Conservation (phyloP, 2,888 invertebrate species). For the Xylota segnis region DNA sequence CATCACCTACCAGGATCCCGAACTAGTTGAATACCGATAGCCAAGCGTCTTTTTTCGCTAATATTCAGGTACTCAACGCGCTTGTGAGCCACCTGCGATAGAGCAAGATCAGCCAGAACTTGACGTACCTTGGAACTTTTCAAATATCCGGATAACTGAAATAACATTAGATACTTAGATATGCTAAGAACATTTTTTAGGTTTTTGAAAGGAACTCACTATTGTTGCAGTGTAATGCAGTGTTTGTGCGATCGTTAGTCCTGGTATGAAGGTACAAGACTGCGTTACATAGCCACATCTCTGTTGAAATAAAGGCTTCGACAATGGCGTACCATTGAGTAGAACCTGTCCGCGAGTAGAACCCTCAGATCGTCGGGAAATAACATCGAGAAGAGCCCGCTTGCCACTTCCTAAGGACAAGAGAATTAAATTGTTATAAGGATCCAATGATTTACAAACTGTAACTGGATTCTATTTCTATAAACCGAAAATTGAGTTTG, state of each 20-base stretch:
- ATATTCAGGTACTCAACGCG: constrained; percentile 93
- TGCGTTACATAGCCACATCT: constrained; percentile 96
- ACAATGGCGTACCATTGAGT: constrained; percentile 94
- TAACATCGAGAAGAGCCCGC: constrained; percentile 96
- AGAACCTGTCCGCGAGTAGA: constrained; percentile 95
- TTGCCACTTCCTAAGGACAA: constrained; percentile 93
- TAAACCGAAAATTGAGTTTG: no score
- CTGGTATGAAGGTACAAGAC: constrained; percentile 92
- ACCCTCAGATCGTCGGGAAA: constrained; percentile 92
- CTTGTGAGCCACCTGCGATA: constrained; percentile 95
- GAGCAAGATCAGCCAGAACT: constrained; percentile 96
- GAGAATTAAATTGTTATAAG: no score
- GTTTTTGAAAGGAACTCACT: constrained; percentile 84
- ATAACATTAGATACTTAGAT: constrained; percentile 59
- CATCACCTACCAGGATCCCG: constrained; percentile 92
- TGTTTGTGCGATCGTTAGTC: constrained; percentile 95
- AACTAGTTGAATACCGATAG: constrained; percentile 96
- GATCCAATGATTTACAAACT: no score
- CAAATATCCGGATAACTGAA: constrained; percentile 89
- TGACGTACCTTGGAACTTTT: constrained; percentile 95
- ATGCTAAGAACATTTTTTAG: background rate
- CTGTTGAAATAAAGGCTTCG: constrained; percentile 92
- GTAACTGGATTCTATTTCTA: no score
- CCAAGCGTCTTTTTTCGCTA: constrained; percentile 95
- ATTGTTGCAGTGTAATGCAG: constrained; percentile 92